Percentiles rank a stretch among this genome's conserved stretches.
Evolutionary conservation across 2,888 invertebrate species (phyloP).

Genomic region (Catocala sponsa): DNA sequence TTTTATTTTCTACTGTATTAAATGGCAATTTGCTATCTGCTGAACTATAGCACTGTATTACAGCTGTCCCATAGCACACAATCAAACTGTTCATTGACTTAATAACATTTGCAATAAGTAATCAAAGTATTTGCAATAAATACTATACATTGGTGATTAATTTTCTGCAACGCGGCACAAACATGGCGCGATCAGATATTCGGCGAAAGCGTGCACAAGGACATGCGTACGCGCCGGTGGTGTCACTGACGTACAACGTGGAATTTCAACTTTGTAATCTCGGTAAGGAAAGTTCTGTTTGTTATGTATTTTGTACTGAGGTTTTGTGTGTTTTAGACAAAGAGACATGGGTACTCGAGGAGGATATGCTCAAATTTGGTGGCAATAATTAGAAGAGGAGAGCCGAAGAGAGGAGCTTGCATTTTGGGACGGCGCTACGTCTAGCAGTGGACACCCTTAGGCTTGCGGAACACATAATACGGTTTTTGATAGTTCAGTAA

Average conservation of each 20-base stretch:
- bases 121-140: constrained; percentile 32
- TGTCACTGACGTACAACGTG: constrained; percentile 39
- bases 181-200: constrained; percentile 39
- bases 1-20: too few relatives aligned
- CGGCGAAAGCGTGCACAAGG: constrained; percentile 54
- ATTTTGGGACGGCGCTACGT: too few relatives aligned
- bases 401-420: too few relatives aligned
- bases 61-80: too few relatives aligned
- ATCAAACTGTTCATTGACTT: constrained; percentile 19
- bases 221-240: constrained; percentile 45
- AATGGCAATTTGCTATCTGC: too few relatives aligned
- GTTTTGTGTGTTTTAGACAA: not conserved
- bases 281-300: constrained; percentile 16
- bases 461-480: too few relatives aligned
- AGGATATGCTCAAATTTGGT: not conserved
- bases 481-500: too few relatives aligned
- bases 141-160: constrained; percentile 31
- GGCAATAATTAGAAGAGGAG: too few relatives aligned
- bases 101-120: constrained; percentile 36
- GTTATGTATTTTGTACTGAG: not conserved
- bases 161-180: constrained; percentile 39
- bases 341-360: not conserved
- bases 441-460: too few relatives aligned
- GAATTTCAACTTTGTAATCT: constrained; percentile 44
- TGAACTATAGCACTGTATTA: too few relatives aligned